Evolutionary conservation across 2,797 vertebrate genomes (phyloP), one percentile per base, ranked within the genome.

Genomic region (Sardinella longiceps): DNA sequence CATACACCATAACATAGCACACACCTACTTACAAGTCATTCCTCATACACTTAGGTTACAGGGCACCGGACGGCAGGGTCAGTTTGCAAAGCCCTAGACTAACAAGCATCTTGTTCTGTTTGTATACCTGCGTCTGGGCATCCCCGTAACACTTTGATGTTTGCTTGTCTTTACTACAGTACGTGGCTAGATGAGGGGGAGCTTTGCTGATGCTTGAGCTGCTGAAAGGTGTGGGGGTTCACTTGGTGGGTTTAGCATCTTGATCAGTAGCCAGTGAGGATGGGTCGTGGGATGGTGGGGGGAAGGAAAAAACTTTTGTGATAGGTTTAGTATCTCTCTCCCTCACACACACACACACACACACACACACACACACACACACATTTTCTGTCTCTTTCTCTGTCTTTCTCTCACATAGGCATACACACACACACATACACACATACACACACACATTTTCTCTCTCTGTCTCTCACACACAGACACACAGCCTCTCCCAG

Each of bases 281-380:
- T 63, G 25, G 20, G n/a, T n/a, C n/a, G n/a, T n/a, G n/a, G n/a
- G n/a, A n/a, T n/a, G n/a, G n/a, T n/a, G n/a, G 11, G 10, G n/a
- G 23, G 5, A 15, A 30, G 30, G 20, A 56, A n/a, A 56, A 11
- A 30, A 63, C 10, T 9, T 63, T 30, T 63, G 60, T 28, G 25
- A 28, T n/a, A 0, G 2, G 12, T 9, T 11, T 63, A 4, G 15
- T 25, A 1, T 25, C 58, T 15, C 56, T 18, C 56, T 45, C 37
- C 18, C 80, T 50, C 85, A 85, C 82, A 81, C 82, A 7, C 83
- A 43, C 80, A 83, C 63, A 80, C 82, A 82, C 66, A 56, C 81
- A 80, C 66, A n/a, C n/a, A 84, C 60, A 50, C 84, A 58, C 80
- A 83, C 14, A 85, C 87, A 87, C 83, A 81, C 63, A n/a, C n/a